Percentiles rank a stretch among this genome's conserved stretches.
Conservation (phyloP, 2,888 invertebrate genomes). For the Ophioninae sp. region DNA sequence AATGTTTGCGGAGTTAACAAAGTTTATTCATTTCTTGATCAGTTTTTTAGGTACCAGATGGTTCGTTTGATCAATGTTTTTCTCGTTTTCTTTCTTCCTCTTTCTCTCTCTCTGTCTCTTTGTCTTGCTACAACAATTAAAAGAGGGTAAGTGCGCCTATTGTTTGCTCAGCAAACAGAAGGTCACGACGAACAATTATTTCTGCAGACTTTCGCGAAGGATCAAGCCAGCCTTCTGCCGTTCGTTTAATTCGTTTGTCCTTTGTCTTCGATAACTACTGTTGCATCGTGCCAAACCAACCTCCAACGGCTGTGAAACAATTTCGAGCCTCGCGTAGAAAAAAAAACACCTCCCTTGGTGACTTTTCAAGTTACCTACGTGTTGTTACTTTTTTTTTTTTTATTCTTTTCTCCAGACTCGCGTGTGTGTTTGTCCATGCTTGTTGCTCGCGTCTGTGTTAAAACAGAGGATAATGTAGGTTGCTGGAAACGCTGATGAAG, state of each 20-base stretch:
- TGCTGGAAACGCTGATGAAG: slow-evolving; percentile 79
- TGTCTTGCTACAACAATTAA: slow-evolving; percentile 36
- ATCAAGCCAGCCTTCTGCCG: slow-evolving; percentile 20
- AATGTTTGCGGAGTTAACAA: slow-evolving; percentile 78
- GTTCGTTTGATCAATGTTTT: slow-evolving; percentile 5
- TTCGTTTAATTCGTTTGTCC: slow-evolving; percentile 59
- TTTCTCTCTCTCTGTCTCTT: slow-evolving; percentile 29
- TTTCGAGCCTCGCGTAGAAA: neutral
- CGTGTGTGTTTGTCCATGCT: slow-evolving; percentile 52
- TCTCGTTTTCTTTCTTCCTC: slow-evolving; percentile 29
- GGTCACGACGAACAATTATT: neutral
- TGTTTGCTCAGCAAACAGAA: slow-evolving; percentile 1
- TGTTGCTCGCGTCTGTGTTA: slow-evolving; percentile 67
- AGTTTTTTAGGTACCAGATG: slow-evolving; percentile 45
- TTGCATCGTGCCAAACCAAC: slow-evolving; percentile 35
- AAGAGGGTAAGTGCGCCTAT: neutral
- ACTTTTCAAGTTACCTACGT: slow-evolving; percentile 8
- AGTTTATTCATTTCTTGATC: slow-evolving; percentile 72
- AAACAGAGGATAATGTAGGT: slow-evolving; percentile 75
- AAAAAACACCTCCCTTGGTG: slow-evolving; percentile 1
- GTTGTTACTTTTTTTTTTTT: slow-evolving; percentile 1
- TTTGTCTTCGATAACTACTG: slow-evolving; percentile 40
- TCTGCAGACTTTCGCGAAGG: neutral
- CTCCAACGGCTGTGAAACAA: neutral
- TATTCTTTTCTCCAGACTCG: slow-evolving; percentile 24